Conservation (phyloP, 2,888 invertebrate species). For the Cheilosia variabilis region DNA sequence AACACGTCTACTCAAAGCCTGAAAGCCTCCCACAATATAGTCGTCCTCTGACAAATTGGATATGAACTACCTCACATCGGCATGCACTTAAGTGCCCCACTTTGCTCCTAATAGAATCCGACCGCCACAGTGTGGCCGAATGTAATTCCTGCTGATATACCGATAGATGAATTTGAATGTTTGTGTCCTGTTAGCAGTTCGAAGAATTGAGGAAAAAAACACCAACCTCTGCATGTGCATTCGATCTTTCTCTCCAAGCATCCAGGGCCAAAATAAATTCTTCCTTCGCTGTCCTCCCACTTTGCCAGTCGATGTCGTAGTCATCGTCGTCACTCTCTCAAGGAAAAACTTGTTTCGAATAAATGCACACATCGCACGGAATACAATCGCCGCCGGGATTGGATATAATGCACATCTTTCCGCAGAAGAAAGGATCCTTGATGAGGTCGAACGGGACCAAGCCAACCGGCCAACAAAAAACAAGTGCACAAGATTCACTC, state of each 20-base stretch:
- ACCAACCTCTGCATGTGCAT: slow-evolving; percentile 34
- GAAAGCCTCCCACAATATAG: slow-evolving; percentile 48
- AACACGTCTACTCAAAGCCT: slow-evolving; percentile 34
- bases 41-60: slow-evolving; percentile 62
- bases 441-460: slow-evolving; percentile 54
- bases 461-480: slow-evolving; percentile 39
- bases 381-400: slow-evolving; percentile 61
- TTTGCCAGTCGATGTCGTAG: slow-evolving; percentile 20
- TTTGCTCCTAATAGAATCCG: slow-evolving; percentile 55
- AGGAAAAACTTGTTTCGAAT: slow-evolving; percentile 61
- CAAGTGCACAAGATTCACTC: slow-evolving; percentile 72
- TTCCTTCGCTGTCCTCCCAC: slow-evolving; percentile 24
- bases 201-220: slow-evolving; percentile 1
- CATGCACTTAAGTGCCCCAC: slow-evolving; percentile 71
- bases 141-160: slow-evolving; percentile 21
- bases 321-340: not conserved
- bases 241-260: slow-evolving; percentile 39
- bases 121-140: not conserved
- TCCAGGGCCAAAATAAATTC: slow-evolving; percentile 66
- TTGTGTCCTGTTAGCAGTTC: slow-evolving; percentile 37
- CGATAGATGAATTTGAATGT: slow-evolving; percentile 57
- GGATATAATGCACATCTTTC: slow-evolving; percentile 61
- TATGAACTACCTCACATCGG: slow-evolving; percentile 46
- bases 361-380: slow-evolving; percentile 58
- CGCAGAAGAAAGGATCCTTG: slow-evolving; percentile 63